Evolutionary conservation across 1,140 invertebrate species (phyloP), one percentile per base, ranked within the genome.

Genomic region (Drosophila erecta): DNA sequence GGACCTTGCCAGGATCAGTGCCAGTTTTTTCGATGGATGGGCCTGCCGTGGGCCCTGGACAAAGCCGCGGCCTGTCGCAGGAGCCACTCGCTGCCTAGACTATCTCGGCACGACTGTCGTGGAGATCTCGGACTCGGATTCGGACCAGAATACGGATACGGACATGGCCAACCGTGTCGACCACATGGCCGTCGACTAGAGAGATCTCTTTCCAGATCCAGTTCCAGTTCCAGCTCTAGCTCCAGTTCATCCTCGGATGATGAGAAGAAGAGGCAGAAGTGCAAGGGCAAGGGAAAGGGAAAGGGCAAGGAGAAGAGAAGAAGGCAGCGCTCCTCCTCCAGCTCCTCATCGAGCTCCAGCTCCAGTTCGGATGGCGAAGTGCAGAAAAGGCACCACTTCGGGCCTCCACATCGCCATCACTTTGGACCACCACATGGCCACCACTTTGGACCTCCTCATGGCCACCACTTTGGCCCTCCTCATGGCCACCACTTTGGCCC

Each of bases 11-110:
- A 53, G 33, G 74, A 66, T 17, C 61, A 47, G n/a, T 33, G 50
- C 15, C 73, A 75, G 81, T 86, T 86, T 86, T 86, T 86, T 86
- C 81, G 70, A 65, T 58, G 47, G 40, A 47, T 46, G 67, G 81
- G 81, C 74, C 78, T 86, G 49, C 81, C 81, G 83, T 71, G 78
- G 74, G 64, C 60, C 74, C 59, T 35, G 54, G 58, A 54, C 58
- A 47, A 59, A 12, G 15, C 30, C 60, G 51, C 64, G 78, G 83
- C 17, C 64, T 51, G 20, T 22, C 37, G 49, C 30, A 55, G 64
- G 54, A 62, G 51, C 44, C 51, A 60, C 43, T 79, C 76, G 27
- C 58, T 47, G 35, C 67, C 80, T 84, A 81, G 56, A 35, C 35
- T 30, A 30, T 30, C 54, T 4, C 35, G 17, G n/a, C 1, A 6